Evolutionary conservation across 2,888 invertebrate species (phyloP).

Genomic region (Apamea sordens): DNA sequence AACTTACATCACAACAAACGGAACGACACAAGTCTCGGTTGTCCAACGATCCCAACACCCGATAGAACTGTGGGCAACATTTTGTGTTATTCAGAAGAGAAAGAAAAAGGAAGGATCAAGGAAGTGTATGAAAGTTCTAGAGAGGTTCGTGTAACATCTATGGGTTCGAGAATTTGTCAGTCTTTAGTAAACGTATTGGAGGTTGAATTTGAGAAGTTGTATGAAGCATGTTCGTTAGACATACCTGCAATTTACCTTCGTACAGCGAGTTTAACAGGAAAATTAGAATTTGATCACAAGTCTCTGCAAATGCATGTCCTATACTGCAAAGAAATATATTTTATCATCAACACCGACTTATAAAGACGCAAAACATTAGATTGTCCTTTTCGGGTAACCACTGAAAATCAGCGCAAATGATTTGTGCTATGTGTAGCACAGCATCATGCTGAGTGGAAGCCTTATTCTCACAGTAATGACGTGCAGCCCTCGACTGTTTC

Average conservation of each 20-base stretch:
- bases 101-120: not conserved
- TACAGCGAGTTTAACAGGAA: constrained; percentile 63
- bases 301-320: constrained; percentile 31
- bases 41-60: constrained; percentile 72
- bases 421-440: too few species aligned
- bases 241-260: constrained; percentile 75
- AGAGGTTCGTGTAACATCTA: not conserved
- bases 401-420: too few species aligned
- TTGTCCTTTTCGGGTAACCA: too few species aligned
- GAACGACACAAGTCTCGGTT: constrained; percentile 74
- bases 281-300: constrained; percentile 42
- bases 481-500: too few species aligned
- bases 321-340: constrained; percentile 62
- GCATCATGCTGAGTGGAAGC: too few species aligned
- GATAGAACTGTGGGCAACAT: constrained; percentile 75
- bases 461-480: too few species aligned
- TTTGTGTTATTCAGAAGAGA: not conserved
- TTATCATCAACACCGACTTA: not conserved
- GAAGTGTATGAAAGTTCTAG: too few species aligned
- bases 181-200: not conserved
- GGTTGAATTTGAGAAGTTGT: not conserved
- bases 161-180: not conserved
- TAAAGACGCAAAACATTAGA: not conserved
- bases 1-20: constrained; percentile 65
- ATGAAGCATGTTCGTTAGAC: not conserved